Evolutionary conservation across 2,113 vertebrate genomes (phyloP).

Genomic region (Halichoeres trimaculatus): DNA sequence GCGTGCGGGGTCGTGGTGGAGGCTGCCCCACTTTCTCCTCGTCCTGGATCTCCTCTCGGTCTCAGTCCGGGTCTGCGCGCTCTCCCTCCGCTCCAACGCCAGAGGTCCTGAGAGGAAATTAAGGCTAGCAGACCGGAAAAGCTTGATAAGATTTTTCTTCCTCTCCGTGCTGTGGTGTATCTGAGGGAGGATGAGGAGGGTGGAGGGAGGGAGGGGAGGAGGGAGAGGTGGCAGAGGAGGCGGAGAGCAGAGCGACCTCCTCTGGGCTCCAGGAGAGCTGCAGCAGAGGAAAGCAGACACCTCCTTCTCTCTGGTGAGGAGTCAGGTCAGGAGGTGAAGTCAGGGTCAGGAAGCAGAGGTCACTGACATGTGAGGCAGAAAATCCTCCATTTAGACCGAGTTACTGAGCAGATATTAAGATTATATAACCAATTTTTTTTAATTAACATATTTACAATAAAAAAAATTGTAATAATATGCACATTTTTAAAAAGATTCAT

Average conservation of each 20-base stretch:
- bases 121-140: conserved; percentile 86
- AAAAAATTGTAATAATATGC: no score
- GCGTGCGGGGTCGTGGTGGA: not conserved
- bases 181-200: conserved; percentile 51
- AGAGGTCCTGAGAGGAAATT: conserved; percentile 80
- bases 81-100: conserved; percentile 46
- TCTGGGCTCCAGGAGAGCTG: conserved; percentile 51
- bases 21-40: conserved; percentile 15
- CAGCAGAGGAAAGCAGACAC: not conserved
- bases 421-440: not conserved
- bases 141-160: conserved; percentile 63
- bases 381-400: not conserved
- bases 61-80: conserved; percentile 10
- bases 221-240: conserved; percentile 1
- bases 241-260: conserved; percentile 66
- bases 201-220: not conserved
- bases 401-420: not conserved
- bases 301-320: not conserved
- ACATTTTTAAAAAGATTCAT: no score
- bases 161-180: conserved; percentile 36
- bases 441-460: no score
- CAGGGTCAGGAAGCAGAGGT: conserved; percentile 9
- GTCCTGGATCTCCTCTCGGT: not conserved
- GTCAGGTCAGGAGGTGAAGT: conserved; percentile 19
- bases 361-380: not conserved